Evolutionary conservation across 2,888 invertebrate genomes (phyloP).

Genomic region (Hylaea fasciaria): DNA sequence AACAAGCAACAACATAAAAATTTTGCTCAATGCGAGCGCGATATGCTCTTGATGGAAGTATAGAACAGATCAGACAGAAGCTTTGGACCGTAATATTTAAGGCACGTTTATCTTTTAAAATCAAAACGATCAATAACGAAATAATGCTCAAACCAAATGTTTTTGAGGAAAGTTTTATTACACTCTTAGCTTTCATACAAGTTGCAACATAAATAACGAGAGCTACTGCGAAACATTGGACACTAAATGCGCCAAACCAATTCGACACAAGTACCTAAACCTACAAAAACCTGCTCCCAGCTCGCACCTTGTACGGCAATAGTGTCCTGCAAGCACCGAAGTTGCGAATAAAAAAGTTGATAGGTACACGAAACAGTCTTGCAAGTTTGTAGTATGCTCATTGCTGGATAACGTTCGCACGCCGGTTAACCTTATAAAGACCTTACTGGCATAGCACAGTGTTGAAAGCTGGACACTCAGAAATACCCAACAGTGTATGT

Average conservation of each 20-base stretch:
- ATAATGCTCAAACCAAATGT: conserved; percentile 19
- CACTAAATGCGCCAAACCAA: conserved; percentile 67
- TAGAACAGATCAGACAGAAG: too few relatives aligned
- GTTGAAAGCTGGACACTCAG: conserved; percentile 64
- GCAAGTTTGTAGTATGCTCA: conserved; percentile 66
- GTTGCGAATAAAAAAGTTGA: conserved; percentile 71
- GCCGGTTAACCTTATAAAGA: conserved; percentile 66
- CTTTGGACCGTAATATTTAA: too few relatives aligned
- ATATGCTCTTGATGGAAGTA: too few relatives aligned
- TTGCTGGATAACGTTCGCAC: conserved; percentile 72
- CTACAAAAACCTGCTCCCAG: conserved; percentile 70
- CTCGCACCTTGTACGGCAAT: conserved; percentile 66
- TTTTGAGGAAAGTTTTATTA: conserved; percentile 35
- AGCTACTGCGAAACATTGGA: conserved; percentile 48
- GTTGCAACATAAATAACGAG: conserved; percentile 48
- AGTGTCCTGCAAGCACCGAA: conserved; percentile 71
- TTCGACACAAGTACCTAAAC: conserved; percentile 55
- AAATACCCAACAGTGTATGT: conserved; percentile 26
- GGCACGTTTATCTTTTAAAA: neutral
- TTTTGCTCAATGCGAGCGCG: too few relatives aligned
- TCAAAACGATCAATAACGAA: conserved; percentile 31
- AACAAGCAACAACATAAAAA: too few relatives aligned
- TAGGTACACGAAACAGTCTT: conserved; percentile 73
- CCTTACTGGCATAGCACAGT: conserved; percentile 55
- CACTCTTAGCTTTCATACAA: conserved; percentile 31